phyloP scores from a whole-genome alignment of 2,797 vertebrate species.

The Melanotaenia boesemani region DNA sequence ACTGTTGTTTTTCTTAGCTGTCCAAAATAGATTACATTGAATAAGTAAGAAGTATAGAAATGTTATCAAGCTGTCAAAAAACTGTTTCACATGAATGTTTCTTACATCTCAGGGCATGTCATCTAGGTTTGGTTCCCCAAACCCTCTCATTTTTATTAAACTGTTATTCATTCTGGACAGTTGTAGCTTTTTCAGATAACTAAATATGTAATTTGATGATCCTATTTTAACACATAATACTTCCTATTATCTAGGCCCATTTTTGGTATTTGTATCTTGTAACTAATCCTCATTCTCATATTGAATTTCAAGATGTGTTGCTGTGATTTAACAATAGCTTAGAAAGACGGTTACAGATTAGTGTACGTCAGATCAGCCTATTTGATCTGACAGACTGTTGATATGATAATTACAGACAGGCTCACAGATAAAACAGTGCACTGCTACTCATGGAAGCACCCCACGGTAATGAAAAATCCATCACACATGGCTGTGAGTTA shows the following conservation, averaged over 20 bases:
- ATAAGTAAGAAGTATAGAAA: not conserved
- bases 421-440: slow-evolving; percentile 12
- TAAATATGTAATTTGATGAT: no score
- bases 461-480: slow-evolving; percentile 15
- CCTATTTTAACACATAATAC: not conserved
- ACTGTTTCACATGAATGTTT: not conserved
- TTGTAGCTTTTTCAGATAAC: no score
- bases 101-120: not conserved
- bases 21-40: not conserved
- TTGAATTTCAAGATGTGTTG: not conserved
- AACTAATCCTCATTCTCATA: not conserved
- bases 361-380: slow-evolving; percentile 16
- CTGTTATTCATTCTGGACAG: no score
- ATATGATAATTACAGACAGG: slow-evolving; percentile 9
- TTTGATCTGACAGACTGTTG: slow-evolving; percentile 33
- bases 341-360: slow-evolving; percentile 13
- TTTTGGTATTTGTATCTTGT: not conserved
- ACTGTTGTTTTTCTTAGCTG: not conserved
- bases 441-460: slow-evolving; percentile 12
- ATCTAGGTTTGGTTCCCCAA: not conserved
- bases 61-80: not conserved
- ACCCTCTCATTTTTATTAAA: not conserved
- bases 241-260: not conserved
- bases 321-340: slow-evolving; percentile 13
- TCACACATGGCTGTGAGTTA: slow-evolving; percentile 20